Base-by-base conservation (phyloP, 2,113 vertebrate species). In the Bubo scandiacus region DNA sequence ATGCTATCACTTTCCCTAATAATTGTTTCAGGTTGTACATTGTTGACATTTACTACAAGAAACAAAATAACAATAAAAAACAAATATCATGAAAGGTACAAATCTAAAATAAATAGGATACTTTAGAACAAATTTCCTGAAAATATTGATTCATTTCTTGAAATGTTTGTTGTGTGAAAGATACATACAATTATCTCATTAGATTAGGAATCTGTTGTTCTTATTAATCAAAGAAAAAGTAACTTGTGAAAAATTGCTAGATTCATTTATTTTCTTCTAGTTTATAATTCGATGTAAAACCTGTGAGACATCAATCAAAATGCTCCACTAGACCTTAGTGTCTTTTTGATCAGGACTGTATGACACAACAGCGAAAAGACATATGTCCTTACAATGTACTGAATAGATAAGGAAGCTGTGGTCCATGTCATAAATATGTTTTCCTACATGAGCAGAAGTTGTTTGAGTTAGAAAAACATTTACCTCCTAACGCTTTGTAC, bases 61-160 rank as follows among this genome's bases (percentile, higher is more conserved):
- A 96, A 85, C 17, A 96, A 94, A 98, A 90, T 47, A 97, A 54
- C 62, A 96, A 88, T 59, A 88, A 83, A 93, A 95, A 86, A n/a
- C 15, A 93, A 63, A 34, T 71, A 94, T 65, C 11, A n/a, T 81
- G 81, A 93, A 77, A 95, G 16, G 5, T 66, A 58, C 38, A 81
- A 75, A 95, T 78, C 40, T 65, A 81, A 97, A 96, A 94, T 74
- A 71, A 88, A 95, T 68, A 83, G 1, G 23, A 93, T 65, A 45
- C 22, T 9, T 90, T 65, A 57, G 61, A 86, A 89, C 27, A 90
- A 20, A 90, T 96, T 97, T 88, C 21, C 21, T 73, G 80, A 96
- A 96, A 94, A 77, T 23, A 91, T 54, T 74, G 38, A 91, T 95
- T 75, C 6, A 87, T 93, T 94, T 96, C 43, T 80, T 42, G 73